Evolutionary conservation across 2,113 vertebrate genomes (phyloP), one percentile per base, ranked within the genome.

Genomic region (Naja naja): DNA sequence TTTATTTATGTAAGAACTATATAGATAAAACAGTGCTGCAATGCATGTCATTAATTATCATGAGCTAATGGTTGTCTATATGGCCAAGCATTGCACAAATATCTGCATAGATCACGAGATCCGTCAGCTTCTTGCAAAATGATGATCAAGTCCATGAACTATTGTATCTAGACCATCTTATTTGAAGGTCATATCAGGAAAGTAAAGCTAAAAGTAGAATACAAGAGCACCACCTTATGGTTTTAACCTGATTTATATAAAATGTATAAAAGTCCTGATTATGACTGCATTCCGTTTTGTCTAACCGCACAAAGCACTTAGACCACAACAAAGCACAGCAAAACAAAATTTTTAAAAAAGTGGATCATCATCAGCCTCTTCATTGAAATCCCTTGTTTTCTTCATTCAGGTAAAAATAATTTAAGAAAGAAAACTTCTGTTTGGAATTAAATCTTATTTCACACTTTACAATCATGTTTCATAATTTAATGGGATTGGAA

Each of bases 171-270:
- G 16, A 69, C 2, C 43, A 12, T 34, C 25, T 49, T 74, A 64
- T 91, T 9, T 23, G 27, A 64, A 87, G 55, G 85, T n/a, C 85
- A 86, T 6, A 90, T 39, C 64, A 20, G 16, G 55, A 91, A 55
- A 30, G 7, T 30, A 55, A 39, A 53, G 27, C 30, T 53, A 30
- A 54, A 88, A 54, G 39, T 39, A 81, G 89, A 92, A 88, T 81
- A 54, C 87, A 92, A 89, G 88, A 92, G 87, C 87, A 81, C 91
- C 87, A 92, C 87, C 87, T 89, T 22, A 45, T 92, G 87, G 58
- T 53, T 88, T 88, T 88, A 53, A 55, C 39, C 27, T 14, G 39
- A 55, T 34, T 56, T 43, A 45, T 53, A 25, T 88, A 74, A 74
- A 92, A 74, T 10, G 23, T 20, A 52, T 52, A 52, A 52, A 52